A percentile compares a stretch with the other conserved stretches of the same genome.
Evolutionary conservation across 2,888 invertebrate species (phyloP).

Genomic region (Dilophus febrilis): DNA sequence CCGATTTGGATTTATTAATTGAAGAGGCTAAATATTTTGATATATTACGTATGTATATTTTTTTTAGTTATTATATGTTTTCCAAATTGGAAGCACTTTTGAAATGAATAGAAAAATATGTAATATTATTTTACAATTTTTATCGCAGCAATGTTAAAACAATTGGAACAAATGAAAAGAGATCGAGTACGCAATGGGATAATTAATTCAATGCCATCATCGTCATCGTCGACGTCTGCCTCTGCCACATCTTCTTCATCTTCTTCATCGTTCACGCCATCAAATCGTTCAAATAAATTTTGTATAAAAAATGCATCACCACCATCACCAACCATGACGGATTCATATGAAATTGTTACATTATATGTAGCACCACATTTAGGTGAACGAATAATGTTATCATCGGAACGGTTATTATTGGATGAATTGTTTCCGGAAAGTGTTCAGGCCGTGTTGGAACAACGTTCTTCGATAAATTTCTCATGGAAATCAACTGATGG

Average conservation of each 20-base stretch:
- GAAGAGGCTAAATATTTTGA: constrained; percentile 88
- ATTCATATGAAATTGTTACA: constrained; percentile 58
- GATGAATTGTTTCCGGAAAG: constrained; percentile 65
- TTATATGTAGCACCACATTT: constrained; percentile 66
- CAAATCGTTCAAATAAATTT: too few species aligned
- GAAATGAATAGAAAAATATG: too few species aligned
- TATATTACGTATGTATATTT: constrained; percentile 53
- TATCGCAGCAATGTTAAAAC: constrained; percentile 50
- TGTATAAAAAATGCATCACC: constrained; percentile 12
- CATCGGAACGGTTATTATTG: constrained; percentile 57
- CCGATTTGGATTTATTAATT: constrained; percentile 67
- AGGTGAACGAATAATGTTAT: constrained; percentile 65
- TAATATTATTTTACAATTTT: too few species aligned
- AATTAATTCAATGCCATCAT: too few species aligned
- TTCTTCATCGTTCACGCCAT: constrained; percentile 5
- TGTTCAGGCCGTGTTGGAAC: constrained; percentile 62
- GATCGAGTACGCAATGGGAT: constrained; percentile 44
- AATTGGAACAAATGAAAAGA: constrained; percentile 54
- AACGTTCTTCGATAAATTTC: constrained; percentile 57
- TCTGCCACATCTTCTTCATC: neutral
- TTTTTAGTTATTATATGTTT: neutral
- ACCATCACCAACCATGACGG: constrained; percentile 19
- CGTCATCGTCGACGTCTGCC: constrained; percentile 4
- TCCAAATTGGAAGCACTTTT: too few species aligned
- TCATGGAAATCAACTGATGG: constrained; percentile 70